Evolutionary conservation across 2,113 vertebrate genomes (phyloP), one percentile per base, ranked within the genome.

Genomic region (Reinhardtius hippoglossoides): DNA sequence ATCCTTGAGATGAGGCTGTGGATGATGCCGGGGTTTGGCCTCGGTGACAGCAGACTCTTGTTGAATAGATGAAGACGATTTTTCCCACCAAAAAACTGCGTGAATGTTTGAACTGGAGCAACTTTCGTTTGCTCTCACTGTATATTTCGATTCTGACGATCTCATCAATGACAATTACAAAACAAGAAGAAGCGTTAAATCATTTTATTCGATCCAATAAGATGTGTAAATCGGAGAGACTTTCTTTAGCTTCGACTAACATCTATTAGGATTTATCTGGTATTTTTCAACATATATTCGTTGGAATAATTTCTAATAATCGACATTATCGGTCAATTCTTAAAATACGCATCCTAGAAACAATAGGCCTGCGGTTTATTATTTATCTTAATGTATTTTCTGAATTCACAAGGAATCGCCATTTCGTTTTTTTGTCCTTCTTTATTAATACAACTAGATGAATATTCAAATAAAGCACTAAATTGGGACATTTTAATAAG

Each of bases 111-210:
- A 48, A 44, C 2, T 42, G 16, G 37, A 46, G 21, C 6, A 2
- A 67, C 3, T 74, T 86, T 80, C 69, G 78, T 82, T 84, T 62
- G 2, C 13, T 5, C 0, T 0, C 1, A 40, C 52, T 15, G 0
- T 9, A 61, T 31, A 73, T 78, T 85, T 83, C 56, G 70, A 74
- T 87, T 35, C 12, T 9, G 3, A 46, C 6, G 3, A 21, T 26
- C 48, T 42, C 5, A 2, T 1, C 40, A 4, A 7, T 31, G n/a
- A 2, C 9, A 3, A 42, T 42, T 3, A 50, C 46, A 18, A 18
- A 1, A 50, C 14, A 18, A 50, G 4, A 3, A 16, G 9, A 54
- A 0, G 2, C 21, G 10, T 46, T 24, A 10, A 0, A 16, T 21
- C 0, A 35, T 44, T 56, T 56, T 44, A 66, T 62, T 78, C 14